Evolutionary conservation across 2,888 invertebrate genomes (phyloP), one percentile per base, ranked within the genome.

Genomic region (Cephus pygmeus): DNA sequence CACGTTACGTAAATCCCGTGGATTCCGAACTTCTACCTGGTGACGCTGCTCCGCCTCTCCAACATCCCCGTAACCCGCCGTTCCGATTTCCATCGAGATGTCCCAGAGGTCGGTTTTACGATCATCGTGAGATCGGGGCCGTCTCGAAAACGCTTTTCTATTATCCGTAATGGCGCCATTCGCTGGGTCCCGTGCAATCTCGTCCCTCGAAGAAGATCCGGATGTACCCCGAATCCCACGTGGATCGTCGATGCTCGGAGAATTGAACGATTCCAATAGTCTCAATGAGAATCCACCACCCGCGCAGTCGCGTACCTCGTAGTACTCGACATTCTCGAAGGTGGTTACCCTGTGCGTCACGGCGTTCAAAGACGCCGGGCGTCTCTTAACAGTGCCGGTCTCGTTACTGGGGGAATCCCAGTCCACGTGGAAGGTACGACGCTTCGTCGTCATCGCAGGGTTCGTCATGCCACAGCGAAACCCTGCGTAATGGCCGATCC

Each of bases 361-460:
- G 23, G 83, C 85, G 73, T 82, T 89, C 79, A 93, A 92, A 0
- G 95, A 94, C 40, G 93, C 92, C 77, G 94, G 94, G 82, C 95
- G 92, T 83, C 95, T 92, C 88, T 95, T 95, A 4, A 96, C 95
- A 1, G 96, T 96, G 23, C 95, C 95, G 1, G 95, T 96, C 88
- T 93, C 93, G 40, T 94, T 92, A 34, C 95, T 95, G 69, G 95
- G 95, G 34, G 94, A 95, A 89, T 96, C 95, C 95, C 95, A 96
- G 88, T 96, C 96, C 82, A 94, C 90, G 91, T 88, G 88, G 69
- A 87, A 89, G 3, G 87, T 89, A 73, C 86, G 82, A 77, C 89
- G 85, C 74, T 86, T 88, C 31, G 85, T 82, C 69, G 82, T 79
- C 87, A 87, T 87, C 75, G 34, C 56, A 56, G 56, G 56, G 23